phyloP scores from a whole-genome alignment of 2,797 vertebrate genomes.

The Morelia viridis region DNA sequence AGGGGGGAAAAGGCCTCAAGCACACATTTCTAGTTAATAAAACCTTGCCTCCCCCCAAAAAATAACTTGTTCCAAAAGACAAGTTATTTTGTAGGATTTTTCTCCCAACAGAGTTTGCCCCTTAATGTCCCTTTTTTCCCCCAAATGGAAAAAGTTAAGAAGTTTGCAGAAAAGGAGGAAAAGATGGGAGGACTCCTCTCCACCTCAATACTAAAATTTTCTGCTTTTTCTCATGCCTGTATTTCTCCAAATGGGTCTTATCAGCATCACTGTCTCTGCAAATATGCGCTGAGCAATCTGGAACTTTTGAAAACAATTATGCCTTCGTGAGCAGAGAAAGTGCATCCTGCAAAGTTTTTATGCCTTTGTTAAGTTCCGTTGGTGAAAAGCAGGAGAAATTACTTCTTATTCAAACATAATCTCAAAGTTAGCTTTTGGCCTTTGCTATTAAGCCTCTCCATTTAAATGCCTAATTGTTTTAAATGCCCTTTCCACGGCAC shows the following conservation, averaged over 20 bases:
- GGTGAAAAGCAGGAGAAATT: conserved; percentile 9
- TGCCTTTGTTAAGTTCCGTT: background rate
- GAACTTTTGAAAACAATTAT: background rate
- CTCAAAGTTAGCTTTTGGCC: background rate
- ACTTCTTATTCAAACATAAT: conserved; percentile 4
- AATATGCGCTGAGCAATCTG: background rate
- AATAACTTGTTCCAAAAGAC: background rate
- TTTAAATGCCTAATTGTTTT: conserved; percentile 53
- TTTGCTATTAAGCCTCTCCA: conserved; percentile 46
- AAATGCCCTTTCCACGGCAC: conserved; percentile 42
- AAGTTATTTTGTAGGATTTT: background rate
- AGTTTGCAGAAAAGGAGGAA: background rate
- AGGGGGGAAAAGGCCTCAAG: background rate
- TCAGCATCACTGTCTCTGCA: background rate
- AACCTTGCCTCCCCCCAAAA: background rate
- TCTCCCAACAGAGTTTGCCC: background rate
- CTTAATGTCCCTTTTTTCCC: background rate
- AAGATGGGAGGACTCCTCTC: background rate
- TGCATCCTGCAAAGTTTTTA: background rate
- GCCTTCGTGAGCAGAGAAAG: background rate
- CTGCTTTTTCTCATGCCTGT: background rate
- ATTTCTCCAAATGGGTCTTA: background rate
- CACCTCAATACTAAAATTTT: background rate
- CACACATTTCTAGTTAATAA: background rate
- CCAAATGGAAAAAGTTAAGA: background rate